A percentile compares a stretch with the other conserved stretches of the same genome.
phyloP scores from a whole-genome alignment of 1,140 invertebrate genomes.

The Caerostris darwini region DNA sequence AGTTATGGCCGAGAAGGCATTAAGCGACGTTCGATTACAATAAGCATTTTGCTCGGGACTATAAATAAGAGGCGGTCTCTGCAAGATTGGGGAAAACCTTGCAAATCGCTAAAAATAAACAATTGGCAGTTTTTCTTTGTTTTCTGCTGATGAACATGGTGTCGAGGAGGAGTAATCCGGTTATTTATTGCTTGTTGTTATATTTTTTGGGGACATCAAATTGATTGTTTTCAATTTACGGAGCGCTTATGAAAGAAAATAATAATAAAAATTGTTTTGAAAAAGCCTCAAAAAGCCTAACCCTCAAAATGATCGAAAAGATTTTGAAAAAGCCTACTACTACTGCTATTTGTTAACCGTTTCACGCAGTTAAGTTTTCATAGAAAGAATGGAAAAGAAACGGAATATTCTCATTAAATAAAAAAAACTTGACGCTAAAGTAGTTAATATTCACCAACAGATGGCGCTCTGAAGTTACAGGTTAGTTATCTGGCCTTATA shows the following conservation, averaged over 20 bases:
- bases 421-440: too few relatives aligned
- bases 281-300: neutral
- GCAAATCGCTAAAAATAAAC: constrained; percentile 45
- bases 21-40: neutral
- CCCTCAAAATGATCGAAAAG: neutral
- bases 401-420: too few relatives aligned
- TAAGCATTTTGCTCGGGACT: constrained; percentile 36
- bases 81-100: neutral
- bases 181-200: neutral
- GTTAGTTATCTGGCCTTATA: too few relatives aligned
- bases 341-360: neutral
- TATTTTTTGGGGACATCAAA: neutral
- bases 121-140: neutral
- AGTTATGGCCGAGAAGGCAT: neutral
- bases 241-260: neutral
- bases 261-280: neutral
- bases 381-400: too few relatives aligned
- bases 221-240: neutral
- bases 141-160: neutral
- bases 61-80: constrained; percentile 36
- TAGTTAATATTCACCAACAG: too few relatives aligned
- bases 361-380: too few relatives aligned
- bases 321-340: neutral
- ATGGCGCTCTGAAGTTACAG: too few relatives aligned
- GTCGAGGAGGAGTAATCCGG: neutral